Evolutionary conservation across 2,113 vertebrate species (phyloP), one percentile per base, ranked within the genome.

Genomic region (Alligator sinensis): DNA sequence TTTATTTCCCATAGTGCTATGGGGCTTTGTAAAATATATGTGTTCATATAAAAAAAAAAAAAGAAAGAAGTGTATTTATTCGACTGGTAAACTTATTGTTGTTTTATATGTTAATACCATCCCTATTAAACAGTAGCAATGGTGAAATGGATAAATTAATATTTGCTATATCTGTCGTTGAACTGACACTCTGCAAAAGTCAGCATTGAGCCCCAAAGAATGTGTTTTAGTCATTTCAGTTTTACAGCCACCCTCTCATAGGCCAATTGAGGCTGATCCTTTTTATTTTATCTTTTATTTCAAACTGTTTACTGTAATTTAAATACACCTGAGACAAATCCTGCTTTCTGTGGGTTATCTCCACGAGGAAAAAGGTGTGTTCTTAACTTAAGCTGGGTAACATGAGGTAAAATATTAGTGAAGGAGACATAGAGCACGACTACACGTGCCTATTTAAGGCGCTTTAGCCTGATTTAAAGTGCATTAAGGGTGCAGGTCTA

Each of bases 11-110:
- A 98, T 98, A 98, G 97, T 98, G 98, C 98, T 98, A 98, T 98
- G 98, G 98, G 98, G 97, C 98, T 98, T 97, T 98, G 98, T 98
- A 98, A 98, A 99, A 98, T 99, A 98, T 97, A 98, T 95, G 61
- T 99, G 99, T 99, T 99, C 97, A 99, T 99, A 99, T 98, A 97
- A 91, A 95, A 86, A 87, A 94, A 97, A 98, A 97, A 96, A 98
- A 97, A 98, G 98, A 97, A 97, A 98, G 98, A 99, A 99, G 97
- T 98, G 99, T 99, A 99, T 99, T 99, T 99, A 99, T 99, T 99
- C 98, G 89, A 98, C 98, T 95, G 97, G 97, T 98, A 98, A 98
- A 99, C 97, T 98, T 99, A 99, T 99, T 99, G 91, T 79, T 96
- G 96, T 97, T 98, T 94, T 98, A 96, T 97, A 97, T 98, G 95